Evolutionary conservation across 30 jellyfish, hydroid and myxozoan genomes (phyloP), one percentile per base, ranked within the genome.

Genomic region (Aurelia aurita complex sp. Pacific): DNA sequence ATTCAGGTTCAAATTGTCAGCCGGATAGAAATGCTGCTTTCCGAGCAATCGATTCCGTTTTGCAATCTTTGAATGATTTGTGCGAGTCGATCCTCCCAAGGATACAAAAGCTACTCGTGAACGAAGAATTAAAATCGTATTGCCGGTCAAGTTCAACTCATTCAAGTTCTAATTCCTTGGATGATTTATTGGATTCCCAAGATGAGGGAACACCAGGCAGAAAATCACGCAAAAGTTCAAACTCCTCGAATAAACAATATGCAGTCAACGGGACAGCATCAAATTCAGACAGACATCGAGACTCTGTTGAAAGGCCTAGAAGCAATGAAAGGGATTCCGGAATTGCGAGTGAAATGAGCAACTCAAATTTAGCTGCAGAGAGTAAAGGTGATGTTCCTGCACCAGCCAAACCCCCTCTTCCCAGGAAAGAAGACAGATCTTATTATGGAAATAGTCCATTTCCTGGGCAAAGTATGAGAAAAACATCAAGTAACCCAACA

Each of bases 361-460:
- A 75, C 60, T 23, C 53, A 2, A 73, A 61, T 38, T 42, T 80
- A 19, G 50, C 91, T 40, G 87, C 42, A 18, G 90, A 83, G 7
- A 54, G 64, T 40, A 57, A 66, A 38, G 76, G 34, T 1, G 67
- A 33, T 40, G 83, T 62, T 43, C 61, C 92, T 36, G 97, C 99
- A 59, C 99, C 99, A 17, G 92, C 97, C 32, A 94, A 94, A 77
- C 99, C 99, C 19, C 97, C 96, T 62, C 86, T 94, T 14, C 99
- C 99, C 51, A 79, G 94, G 36, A 73, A 91, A 54, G 97, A 88
- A 34, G 94, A 94, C 62, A 93, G 99, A 40, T 82, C 88, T 34
- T 94, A 61, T 72, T 94, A 94, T 85, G 99, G 99, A 34, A 94
- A 94, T 76, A 89, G 71, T 52, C 96, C 96, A 17, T 86, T 86